Conservation (phyloP, 2,797 vertebrate species). For the Bradypus variegatus region DNA sequence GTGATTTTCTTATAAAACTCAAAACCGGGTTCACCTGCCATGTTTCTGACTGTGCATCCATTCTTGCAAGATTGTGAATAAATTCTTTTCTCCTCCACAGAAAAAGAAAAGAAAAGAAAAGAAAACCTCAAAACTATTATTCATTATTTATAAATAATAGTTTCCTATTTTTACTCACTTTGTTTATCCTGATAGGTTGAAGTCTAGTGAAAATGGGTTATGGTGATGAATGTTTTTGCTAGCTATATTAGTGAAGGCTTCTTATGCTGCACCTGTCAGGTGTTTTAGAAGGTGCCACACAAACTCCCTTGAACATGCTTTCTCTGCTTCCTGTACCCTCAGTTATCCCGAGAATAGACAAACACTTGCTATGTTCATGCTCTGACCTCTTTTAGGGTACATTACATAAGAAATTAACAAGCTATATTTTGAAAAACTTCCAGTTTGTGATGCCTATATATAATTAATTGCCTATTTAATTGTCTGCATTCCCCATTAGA, state of each 20-base stretch:
- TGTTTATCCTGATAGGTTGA: conserved; percentile 31
- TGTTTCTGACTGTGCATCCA: too few relatives aligned
- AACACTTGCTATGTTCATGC: conserved; percentile 76
- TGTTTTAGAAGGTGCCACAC: conserved; percentile 85
- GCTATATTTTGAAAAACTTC: too few relatives aligned
- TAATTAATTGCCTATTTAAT: too few relatives aligned
- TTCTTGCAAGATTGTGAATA: too few relatives aligned
- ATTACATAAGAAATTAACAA: too few relatives aligned
- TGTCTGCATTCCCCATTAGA: too few relatives aligned
- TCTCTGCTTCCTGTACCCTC: conserved; percentile 87
- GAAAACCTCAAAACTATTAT: neutral
- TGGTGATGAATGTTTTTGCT: conserved; percentile 86
- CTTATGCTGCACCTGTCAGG: conserved; percentile 87
- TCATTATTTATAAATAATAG: neutral
- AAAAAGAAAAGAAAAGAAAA: too few relatives aligned
- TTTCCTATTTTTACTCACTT: neutral
- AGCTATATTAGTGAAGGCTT: conserved; percentile 91
- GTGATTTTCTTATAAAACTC: neutral
- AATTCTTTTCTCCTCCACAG: too few relatives aligned
- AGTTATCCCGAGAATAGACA: conserved; percentile 90
- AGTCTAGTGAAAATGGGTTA: conserved; percentile 82
- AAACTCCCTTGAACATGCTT: conserved; percentile 91
- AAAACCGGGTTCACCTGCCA: neutral
- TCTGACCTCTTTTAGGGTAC: conserved; percentile 77
- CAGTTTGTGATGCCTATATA: too few relatives aligned